Evolutionary conservation across 1,140 invertebrate genomes (phyloP).

Genomic region (Solenopsis fugax): DNA sequence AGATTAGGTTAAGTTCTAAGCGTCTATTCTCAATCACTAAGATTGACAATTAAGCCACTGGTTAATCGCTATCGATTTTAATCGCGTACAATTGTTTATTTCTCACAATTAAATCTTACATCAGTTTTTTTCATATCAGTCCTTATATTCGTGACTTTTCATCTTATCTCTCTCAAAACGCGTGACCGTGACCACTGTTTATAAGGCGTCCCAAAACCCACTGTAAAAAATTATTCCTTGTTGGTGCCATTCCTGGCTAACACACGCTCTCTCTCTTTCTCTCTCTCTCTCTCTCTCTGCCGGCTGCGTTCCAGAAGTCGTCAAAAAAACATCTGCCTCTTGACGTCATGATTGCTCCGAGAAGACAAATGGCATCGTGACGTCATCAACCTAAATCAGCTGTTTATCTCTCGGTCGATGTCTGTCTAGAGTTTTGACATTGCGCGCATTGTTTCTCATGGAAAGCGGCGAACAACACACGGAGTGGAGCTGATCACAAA

Average conservation of each 20-base stretch:
- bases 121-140: background rate
- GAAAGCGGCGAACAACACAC: background rate
- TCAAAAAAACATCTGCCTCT: too few species aligned
- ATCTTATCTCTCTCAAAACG: too few species aligned
- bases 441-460: conserved; percentile 9
- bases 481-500: background rate
- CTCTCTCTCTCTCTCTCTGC: too few species aligned
- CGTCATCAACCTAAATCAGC: conserved; percentile 47
- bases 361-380: background rate
- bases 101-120: background rate
- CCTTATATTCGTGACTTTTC: too few species aligned
- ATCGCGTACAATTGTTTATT: background rate
- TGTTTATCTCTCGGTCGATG: conserved; percentile 48
- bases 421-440: background rate
- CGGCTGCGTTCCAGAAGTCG: background rate
- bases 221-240: too few species aligned
- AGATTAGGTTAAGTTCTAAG: background rate
- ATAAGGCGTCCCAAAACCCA: background rate
- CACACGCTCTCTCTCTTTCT: too few species aligned
- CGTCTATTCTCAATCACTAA: background rate
- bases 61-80: background rate
- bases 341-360: background rate
- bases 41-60: background rate
- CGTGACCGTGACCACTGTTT: too few species aligned
- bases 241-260: too few species aligned